These are phyloP conservation scores for Philypnodon macrostomus DNA, from an alignment of 2,797 vertebrate species.

Conservation along the genomic window DNA sequence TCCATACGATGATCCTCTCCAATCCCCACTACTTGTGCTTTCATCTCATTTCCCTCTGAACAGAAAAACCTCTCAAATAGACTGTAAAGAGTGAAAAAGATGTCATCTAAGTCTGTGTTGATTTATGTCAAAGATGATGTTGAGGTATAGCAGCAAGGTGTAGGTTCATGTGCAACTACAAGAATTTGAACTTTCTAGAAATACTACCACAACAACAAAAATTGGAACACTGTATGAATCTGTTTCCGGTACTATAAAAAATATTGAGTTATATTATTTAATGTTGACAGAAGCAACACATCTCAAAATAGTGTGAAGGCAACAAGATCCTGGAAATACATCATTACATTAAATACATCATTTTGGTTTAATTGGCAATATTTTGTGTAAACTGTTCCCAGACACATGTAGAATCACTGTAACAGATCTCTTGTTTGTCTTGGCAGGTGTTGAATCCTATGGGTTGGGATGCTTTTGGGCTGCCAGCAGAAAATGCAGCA, in stretches of 20 bases:
- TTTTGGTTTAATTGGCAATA: no score
- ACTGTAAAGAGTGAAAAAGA: slow-evolving; percentile 17
- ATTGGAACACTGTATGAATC: no score
- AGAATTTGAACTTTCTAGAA: slow-evolving; percentile 3
- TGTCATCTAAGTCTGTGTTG: not conserved
- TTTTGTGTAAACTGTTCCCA: no score
- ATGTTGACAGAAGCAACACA: no score
- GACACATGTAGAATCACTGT: no score
- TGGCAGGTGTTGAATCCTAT: slow-evolving; percentile 93
- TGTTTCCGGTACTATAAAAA: no score
- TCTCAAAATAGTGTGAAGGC: no score
- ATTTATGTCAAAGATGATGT: slow-evolving; percentile 19
- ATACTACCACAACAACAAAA: no score
- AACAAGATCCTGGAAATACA: no score
- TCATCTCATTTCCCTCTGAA: slow-evolving; percentile 37
- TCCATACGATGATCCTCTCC: slow-evolving; percentile 52
- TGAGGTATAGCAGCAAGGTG: not conserved
- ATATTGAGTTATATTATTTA: no score
- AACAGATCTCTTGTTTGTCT: not conserved
- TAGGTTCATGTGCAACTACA: slow-evolving; percentile 5
- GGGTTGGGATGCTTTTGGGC: slow-evolving; percentile 98
- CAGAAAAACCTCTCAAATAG: slow-evolving; percentile 21
- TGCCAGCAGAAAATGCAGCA: slow-evolving; percentile 96
- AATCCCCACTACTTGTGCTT: slow-evolving; percentile 42
- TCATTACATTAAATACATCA: no score